Conservation (phyloP, 2,888 invertebrate genomes). For the Agrochola litura region DNA sequence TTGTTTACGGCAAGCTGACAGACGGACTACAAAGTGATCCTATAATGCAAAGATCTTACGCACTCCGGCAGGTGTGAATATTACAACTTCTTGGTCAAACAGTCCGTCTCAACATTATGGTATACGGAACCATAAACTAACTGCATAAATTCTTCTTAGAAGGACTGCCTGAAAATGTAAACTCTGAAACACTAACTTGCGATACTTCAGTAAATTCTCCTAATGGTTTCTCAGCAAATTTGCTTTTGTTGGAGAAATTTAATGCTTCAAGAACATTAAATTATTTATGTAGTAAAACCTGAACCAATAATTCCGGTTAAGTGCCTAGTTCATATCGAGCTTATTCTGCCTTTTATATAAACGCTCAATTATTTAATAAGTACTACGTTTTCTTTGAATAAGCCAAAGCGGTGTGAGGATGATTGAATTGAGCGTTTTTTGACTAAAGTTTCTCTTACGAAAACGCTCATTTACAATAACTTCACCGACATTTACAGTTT, state of each 20-base stretch:
- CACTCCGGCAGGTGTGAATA: not conserved
- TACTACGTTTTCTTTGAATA: not conserved
- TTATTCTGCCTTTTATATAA: conserved; percentile 12
- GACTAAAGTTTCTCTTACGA: not conserved
- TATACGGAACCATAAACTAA: not conserved
- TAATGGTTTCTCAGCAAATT: conserved; percentile 23
- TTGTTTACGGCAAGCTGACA: not conserved
- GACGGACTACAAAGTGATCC: not conserved
- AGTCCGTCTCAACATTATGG: not conserved
- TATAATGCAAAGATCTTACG: not conserved
- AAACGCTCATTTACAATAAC: not conserved
- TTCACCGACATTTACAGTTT: not conserved
- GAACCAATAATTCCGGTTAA: conserved; percentile 40
- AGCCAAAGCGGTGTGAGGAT: not conserved
- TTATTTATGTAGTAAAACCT: conserved; percentile 37
- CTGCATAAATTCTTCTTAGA: not conserved
- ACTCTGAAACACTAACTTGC: not conserved
- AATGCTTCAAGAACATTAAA: conserved; percentile 5
- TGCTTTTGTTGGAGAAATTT: conserved; percentile 24
- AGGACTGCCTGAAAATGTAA: not conserved
- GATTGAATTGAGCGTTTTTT: conserved; percentile 11
- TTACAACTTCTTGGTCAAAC: not conserved
- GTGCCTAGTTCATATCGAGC: conserved; percentile 3
- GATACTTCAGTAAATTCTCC: conserved; percentile 16
- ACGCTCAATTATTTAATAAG: conserved; percentile 12